These are phyloP conservation scores for Neodon shergylaensis DNA, from an alignment of 2,113 vertebrate species.

Conservation along the genomic window DNA sequence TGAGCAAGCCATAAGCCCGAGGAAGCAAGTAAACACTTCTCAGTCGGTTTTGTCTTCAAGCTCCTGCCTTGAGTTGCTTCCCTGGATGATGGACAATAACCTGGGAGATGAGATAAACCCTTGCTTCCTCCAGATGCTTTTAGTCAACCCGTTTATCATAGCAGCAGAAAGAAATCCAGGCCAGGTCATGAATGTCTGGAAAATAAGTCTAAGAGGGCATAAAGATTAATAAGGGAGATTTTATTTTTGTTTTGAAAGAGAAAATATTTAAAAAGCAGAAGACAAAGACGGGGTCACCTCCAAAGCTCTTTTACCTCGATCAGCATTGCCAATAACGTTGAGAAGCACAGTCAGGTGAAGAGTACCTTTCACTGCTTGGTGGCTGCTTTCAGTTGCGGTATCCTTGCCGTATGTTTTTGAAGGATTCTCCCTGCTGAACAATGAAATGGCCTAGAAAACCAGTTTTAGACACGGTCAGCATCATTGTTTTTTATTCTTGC, in stretches of 20 bases:
- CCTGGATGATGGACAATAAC: not conserved
- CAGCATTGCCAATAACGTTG: not conserved
- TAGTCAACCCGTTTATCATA: not conserved
- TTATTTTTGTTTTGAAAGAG: conserved; percentile 17
- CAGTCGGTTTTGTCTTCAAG: not conserved
- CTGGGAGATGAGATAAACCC: not conserved
- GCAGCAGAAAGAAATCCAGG: not conserved
- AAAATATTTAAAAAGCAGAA: not conserved
- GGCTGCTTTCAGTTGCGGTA: not conserved
- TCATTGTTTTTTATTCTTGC: conserved; percentile 43
- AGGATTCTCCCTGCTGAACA: conserved; percentile 4
- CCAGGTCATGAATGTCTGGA: not conserved
- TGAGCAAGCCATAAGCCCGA: not conserved
- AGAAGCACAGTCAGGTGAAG: not conserved
- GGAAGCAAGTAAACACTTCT: not conserved
- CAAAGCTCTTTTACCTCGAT: not conserved
- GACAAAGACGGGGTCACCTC: not conserved
- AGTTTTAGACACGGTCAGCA: conserved; percentile 12
- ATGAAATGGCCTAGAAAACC: conserved; percentile 33
- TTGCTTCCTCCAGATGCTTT: not conserved
- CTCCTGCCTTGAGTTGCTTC: not conserved
- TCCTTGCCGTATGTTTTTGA: not conserved
- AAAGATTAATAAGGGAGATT: not conserved
- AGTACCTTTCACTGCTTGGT: not conserved
- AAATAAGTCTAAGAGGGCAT: not conserved